Evolutionary conservation across 2,888 invertebrate species (phyloP).

Genomic region (Periphyllus acericola): DNA sequence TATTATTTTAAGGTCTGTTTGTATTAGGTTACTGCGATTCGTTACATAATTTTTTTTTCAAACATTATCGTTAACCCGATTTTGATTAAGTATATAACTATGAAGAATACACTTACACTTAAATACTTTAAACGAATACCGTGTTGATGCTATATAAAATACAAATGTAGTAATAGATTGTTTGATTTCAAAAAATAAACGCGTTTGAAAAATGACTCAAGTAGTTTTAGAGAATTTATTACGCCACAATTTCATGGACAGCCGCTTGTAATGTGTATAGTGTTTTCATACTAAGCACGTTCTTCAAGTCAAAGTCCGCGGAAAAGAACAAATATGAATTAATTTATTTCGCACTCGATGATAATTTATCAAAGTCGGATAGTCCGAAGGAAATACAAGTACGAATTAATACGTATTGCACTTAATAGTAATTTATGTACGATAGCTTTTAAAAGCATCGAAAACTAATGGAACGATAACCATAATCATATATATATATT

Average conservation of each 20-base stretch:
- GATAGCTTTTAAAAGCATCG: conserved; percentile 30
- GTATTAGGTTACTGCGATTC: too few species aligned
- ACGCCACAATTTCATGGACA: neutral
- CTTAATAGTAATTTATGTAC: conserved; percentile 14
- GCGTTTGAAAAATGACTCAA: neutral
- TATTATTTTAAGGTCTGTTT: too few species aligned
- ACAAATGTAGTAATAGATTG: neutral
- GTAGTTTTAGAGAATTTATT: neutral
- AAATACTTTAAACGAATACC: neutral
- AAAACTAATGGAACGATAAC: conserved; percentile 17
- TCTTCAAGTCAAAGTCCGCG: neutral
- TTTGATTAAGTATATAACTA: too few species aligned
- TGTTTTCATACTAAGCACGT: neutral
- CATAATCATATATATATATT: neutral
- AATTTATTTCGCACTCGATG: neutral
- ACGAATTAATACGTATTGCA: neutral
- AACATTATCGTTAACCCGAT: too few species aligned
- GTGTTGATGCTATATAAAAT: neutral
- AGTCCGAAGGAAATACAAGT: neutral
- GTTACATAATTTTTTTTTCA: too few species aligned
- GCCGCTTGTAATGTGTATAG: neutral
- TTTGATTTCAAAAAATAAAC: neutral
- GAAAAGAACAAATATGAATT: neutral
- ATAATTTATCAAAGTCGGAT: neutral
- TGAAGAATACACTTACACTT: neutral